These are phyloP conservation scores for Oegoconia quadripuncta DNA, from an alignment of 2,888 invertebrate genomes.

Conservation along the genomic window DNA sequence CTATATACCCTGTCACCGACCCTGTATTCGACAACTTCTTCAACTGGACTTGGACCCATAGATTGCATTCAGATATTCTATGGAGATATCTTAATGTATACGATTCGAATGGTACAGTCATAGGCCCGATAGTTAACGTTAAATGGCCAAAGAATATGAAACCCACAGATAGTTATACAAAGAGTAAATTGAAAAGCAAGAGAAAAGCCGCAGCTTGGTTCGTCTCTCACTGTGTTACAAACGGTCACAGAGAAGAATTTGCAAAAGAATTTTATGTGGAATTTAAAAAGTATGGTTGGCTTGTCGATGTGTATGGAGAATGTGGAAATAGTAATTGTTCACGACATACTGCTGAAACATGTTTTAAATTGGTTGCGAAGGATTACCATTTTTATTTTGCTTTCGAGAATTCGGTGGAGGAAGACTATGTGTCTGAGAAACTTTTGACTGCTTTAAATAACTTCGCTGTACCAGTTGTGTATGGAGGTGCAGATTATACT, in stretches of 20 bases:
- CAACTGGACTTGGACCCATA: constrained; percentile 36
- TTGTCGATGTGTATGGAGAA: constrained; percentile 29
- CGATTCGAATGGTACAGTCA: constrained; percentile 19
- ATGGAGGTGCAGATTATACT: constrained; percentile 71
- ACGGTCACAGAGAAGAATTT: constrained; percentile 22
- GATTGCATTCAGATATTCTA: constrained; percentile 26
- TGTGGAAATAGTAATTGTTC: constrained; percentile 23
- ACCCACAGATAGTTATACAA: constrained; percentile 21
- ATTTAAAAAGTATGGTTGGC: constrained; percentile 18
- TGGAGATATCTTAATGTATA: constrained; percentile 24
- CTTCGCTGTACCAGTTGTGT: constrained; percentile 80
- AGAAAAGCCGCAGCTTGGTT: constrained; percentile 35
- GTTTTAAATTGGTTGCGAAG: constrained; percentile 17
- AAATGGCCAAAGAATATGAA: constrained; percentile 23
- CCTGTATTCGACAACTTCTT: constrained; percentile 27
- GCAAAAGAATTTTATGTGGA: constrained; percentile 17
- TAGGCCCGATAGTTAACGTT: constrained; percentile 27
- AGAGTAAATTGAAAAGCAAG: constrained; percentile 25
- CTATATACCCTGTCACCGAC: constrained; percentile 28
- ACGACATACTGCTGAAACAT: background rate
- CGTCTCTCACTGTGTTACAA: constrained; percentile 30
- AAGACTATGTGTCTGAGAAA: constrained; percentile 35
- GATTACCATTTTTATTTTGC: constrained; percentile 38
- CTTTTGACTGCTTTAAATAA: constrained; percentile 55
- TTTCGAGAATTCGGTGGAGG: constrained; percentile 33